phyloP scores from a whole-genome alignment of 2,797 vertebrate species.

The Brachyalestes nurse region DNA sequence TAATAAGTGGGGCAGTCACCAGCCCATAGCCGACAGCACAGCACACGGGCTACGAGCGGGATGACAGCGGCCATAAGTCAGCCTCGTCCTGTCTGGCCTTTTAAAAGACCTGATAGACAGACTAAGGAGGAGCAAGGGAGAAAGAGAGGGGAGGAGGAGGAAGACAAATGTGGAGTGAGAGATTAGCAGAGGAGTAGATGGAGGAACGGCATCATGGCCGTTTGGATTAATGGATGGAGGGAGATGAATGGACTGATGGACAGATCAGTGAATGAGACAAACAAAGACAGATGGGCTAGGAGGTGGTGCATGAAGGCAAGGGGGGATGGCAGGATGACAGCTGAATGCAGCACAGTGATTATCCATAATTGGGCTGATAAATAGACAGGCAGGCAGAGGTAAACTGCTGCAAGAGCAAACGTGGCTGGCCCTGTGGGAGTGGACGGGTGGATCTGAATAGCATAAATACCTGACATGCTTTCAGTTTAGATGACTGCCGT shows the following conservation, averaged over 20 bases:
- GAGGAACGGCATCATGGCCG: constrained; percentile 46
- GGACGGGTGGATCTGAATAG: constrained; percentile 48
- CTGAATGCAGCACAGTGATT: constrained; percentile 58
- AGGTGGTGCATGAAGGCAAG: constrained; percentile 63
- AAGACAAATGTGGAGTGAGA: constrained; percentile 66
- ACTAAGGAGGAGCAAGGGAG: constrained; percentile 54
- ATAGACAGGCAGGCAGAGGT: constrained; percentile 52
- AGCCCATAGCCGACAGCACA: constrained; percentile 18
- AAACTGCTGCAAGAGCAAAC: constrained; percentile 8
- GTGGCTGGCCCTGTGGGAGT: constrained; percentile 33
- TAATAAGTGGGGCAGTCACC: constrained; percentile 33
- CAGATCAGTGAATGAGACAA: constrained; percentile 72
- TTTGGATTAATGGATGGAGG: constrained; percentile 61
- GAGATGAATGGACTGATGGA: constrained; percentile 76
- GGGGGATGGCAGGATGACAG: constrained; percentile 53
- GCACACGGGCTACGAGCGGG: constrained; percentile 34
- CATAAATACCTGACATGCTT: constrained; percentile 43
- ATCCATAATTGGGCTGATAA: constrained; percentile 67
- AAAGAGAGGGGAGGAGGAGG: constrained; percentile 47
- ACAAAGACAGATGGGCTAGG: constrained; percentile 72
- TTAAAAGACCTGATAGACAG: constrained; percentile 55
- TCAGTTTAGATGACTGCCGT: constrained; percentile 20
- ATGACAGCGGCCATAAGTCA: constrained; percentile 54
- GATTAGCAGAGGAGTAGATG: constrained; percentile 63
- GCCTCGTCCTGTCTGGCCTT: constrained; percentile 48